Base-by-base conservation (phyloP, 2,113 vertebrate species). In the Siniperca knerii region DNA sequence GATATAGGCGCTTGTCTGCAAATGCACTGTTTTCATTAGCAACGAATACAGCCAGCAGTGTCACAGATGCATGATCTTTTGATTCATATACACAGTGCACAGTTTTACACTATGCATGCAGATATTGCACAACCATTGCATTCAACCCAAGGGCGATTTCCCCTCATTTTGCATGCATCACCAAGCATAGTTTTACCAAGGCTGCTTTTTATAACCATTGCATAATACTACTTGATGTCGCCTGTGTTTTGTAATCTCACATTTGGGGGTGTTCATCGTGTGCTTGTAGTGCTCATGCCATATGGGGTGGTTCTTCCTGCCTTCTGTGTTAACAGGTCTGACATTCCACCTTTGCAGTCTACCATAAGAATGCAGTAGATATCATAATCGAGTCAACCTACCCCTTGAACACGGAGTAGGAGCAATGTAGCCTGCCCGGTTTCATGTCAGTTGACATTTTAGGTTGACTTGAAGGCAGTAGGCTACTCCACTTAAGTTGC, bases 301-400 rank as follows among this genome's bases (percentile, higher is more conserved):
- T 84, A 90, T 80, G 82, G 60, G 77, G 50, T 52, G 70, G 67
- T 52, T 77, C 86, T 86, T 83, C 72, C 74, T 91, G 77, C 74
- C 62, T 61, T 67, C 79, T 88, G 82, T 86, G 88, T 92, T 91
- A 92, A 91, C 91, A 90, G 81, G 89, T 92, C 86, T 84, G 80
- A 79, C 90, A 91, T 93, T 92, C 92, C 93, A 91, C 87, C 83
- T 91, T 93, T 91, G 90, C 93, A 90, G 85, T 85, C 79, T 84
- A 83, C 75, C 89, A 89, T 84, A 89, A 88, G 62, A 91, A 87
- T 69, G 87, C 90, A 79, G 80, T 92, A 90, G 87, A 93, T 87
- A 90, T 94, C 77, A 79, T 64, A 90, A 92, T 93, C 91, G 52
- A 84, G 71, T 71, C 82, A 61, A 84, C 89, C 62, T 77, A 64